Evolutionary conservation across 2,888 invertebrate species (phyloP).

Genomic region (Rotaria magnacalcarata): DNA sequence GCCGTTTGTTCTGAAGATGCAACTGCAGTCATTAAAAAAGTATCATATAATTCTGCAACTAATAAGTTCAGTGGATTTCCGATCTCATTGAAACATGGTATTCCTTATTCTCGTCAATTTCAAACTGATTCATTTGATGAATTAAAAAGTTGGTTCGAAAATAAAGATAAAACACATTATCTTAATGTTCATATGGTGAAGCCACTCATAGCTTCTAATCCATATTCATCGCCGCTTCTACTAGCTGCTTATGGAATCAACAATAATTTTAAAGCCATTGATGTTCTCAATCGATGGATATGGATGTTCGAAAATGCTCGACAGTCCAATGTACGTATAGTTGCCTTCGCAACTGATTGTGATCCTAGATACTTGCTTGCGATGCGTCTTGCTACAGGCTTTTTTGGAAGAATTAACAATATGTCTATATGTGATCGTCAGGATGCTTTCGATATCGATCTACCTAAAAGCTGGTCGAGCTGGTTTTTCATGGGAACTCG

Average conservation of each 20-base stretch:
- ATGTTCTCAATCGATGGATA: slow-evolving; percentile 5
- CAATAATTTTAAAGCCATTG: background rate
- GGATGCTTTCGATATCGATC: too few relatives aligned
- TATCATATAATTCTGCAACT: background rate
- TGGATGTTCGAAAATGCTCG: background rate
- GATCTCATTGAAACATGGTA: background rate
- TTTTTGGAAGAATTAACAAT: background rate
- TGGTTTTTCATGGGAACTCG: slow-evolving; percentile 3
- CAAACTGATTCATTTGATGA: background rate
- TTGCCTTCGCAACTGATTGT: background rate
- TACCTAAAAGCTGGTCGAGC: background rate
- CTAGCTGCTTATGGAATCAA: background rate
- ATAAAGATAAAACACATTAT: background rate
- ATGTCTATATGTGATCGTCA: background rate
- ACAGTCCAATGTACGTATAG: background rate
- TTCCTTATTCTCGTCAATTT: background rate
- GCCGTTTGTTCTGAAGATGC: background rate
- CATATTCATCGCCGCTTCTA: background rate
- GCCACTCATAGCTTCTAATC: background rate
- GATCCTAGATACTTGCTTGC: background rate
- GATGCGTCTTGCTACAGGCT: background rate
- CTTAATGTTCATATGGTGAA: background rate
- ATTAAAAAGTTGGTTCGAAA: background rate
- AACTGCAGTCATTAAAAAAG: background rate
- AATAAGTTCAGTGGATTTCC: background rate